phyloP scores from a whole-genome alignment of 1,140 invertebrate species.

The Latrodectus geometricus region DNA sequence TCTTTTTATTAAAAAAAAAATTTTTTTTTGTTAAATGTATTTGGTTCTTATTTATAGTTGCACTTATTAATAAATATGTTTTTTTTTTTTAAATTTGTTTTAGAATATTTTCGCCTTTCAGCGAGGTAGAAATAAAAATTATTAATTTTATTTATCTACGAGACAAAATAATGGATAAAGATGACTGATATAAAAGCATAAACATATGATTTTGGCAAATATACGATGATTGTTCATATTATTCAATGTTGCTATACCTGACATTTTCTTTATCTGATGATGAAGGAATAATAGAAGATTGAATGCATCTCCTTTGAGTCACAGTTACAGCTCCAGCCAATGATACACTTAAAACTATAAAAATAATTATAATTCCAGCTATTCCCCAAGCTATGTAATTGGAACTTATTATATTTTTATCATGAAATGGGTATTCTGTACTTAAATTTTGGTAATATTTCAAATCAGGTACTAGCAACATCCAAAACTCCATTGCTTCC shows the following conservation, averaged over 20 bases:
- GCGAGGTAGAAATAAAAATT: no score
- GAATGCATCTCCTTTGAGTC: slow-evolving; percentile 7
- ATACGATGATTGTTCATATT: background rate
- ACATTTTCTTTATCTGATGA: slow-evolving; percentile 22
- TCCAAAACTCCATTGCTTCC: slow-evolving; percentile 43
- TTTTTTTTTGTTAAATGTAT: no score
- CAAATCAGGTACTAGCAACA: slow-evolving; percentile 24
- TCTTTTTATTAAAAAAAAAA: no score
- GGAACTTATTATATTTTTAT: background rate
- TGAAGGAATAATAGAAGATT: slow-evolving; percentile 17
- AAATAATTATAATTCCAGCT: slow-evolving; percentile 20
- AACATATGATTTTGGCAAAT: no score
- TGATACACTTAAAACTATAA: slow-evolving; percentile 17
- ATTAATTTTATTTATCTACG: no score
- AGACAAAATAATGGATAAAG: no score
- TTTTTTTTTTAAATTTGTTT: no score
- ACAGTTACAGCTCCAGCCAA: slow-evolving; percentile 30
- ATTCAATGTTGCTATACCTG: slow-evolving; percentile 13
- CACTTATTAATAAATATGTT: no score
- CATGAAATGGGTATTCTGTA: background rate
- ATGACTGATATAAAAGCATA: no score
- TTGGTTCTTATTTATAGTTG: no score
- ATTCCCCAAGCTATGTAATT: slow-evolving; percentile 7
- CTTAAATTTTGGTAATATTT: slow-evolving; percentile 19
- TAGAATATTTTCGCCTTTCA: no score